Percentiles rank a stretch among this genome's conserved stretches.
Evolutionary conservation across 2,113 vertebrate species (phyloP).

Genomic region (Cichladusa arquata): DNA sequence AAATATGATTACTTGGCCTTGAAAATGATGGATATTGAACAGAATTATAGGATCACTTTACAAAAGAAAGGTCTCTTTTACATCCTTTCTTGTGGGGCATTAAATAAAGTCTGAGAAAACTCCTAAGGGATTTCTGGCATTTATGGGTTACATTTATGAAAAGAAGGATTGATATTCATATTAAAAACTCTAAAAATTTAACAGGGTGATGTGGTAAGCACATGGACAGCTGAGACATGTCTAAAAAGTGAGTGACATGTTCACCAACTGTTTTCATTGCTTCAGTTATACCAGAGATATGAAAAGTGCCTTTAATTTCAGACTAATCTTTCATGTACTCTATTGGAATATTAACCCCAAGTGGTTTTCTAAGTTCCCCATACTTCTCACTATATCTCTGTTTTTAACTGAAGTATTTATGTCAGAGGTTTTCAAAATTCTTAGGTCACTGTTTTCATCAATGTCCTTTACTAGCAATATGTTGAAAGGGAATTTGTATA

Average conservation of each 20-base stretch:
- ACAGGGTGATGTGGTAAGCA: slow-evolving; percentile 59
- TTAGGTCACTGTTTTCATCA: slow-evolving; percentile 54
- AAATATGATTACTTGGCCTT: slow-evolving; percentile 82
- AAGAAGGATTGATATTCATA: slow-evolving; percentile 75
- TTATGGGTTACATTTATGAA: slow-evolving; percentile 76
- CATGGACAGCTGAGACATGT: slow-evolving; percentile 70
- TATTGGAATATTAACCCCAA: slow-evolving; percentile 60
- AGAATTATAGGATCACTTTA: slow-evolving; percentile 80
- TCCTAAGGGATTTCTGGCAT: slow-evolving; percentile 68
- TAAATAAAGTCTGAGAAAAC: slow-evolving; percentile 74
- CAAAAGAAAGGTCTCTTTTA: slow-evolving; percentile 80
- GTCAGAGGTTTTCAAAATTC: slow-evolving; percentile 40
- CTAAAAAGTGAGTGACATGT: slow-evolving; percentile 71
- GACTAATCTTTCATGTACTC: slow-evolving; percentile 63
- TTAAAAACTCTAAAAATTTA: slow-evolving; percentile 71
- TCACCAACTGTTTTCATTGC: slow-evolving; percentile 67
- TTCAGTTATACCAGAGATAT: slow-evolving; percentile 66
- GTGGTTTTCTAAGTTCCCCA: slow-evolving; percentile 29
- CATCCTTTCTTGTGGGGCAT: slow-evolving; percentile 74
- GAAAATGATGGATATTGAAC: slow-evolving; percentile 80
- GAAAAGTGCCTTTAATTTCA: slow-evolving; percentile 66
- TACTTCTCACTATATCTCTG: slow-evolving; percentile 52
- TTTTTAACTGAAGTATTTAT: slow-evolving; percentile 47
- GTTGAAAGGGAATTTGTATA: not conserved
- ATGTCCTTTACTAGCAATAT: not conserved